Evolutionary conservation across 2,888 invertebrate species (phyloP), one percentile per base, ranked within the genome.

Genomic region (Ctenicera cuprea): DNA sequence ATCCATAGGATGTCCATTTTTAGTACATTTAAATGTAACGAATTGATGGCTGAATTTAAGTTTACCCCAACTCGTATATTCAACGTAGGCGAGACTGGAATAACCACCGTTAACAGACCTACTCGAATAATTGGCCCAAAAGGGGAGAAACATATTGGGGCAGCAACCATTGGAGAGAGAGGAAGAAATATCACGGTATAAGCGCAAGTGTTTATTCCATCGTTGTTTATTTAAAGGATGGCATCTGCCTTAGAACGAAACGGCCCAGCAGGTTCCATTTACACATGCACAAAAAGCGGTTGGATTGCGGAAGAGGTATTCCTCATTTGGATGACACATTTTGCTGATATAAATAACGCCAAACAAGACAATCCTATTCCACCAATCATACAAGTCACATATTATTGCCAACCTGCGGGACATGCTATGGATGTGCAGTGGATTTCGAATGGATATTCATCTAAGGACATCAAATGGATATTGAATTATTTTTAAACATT

Each of bases 211-310:
- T 5, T 43, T 16, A 43, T 14, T 43, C 43, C 43, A 43, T 8
- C 43, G n/a, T 43, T 43, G n/a, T n/a, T n/a, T n/a, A n/a, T n/a
- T n/a, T n/a, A 48, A 48, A 48, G 48, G 16, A 48, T 48, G 48
- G 48, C 48, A 48, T 20, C 48, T 9, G 48, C 48, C 14, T 48
- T 48, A 48, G 48, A 48, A 48, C 18, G 48, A 5, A 48, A 48
- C 18, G 48, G 16, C 20, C 20, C 48, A 48, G 20, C 20, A 4
- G 48, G 48, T 48, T 48, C 48, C 48, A 48, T 20, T 48, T 48
- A 20, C 7, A 20, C 48, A 20, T 48, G 48, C 14, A 48, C 20
- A 2, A 48, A 48, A 20, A 48, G 48, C 48, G 20, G 7, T 48
- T 48, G 1, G 33, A 33, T 33, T 2, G 16, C 8, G 8, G 45